These are phyloP conservation scores for Ormyrus nitidulus DNA, from an alignment of 2,888 invertebrate species.

Conservation along the genomic window DNA sequence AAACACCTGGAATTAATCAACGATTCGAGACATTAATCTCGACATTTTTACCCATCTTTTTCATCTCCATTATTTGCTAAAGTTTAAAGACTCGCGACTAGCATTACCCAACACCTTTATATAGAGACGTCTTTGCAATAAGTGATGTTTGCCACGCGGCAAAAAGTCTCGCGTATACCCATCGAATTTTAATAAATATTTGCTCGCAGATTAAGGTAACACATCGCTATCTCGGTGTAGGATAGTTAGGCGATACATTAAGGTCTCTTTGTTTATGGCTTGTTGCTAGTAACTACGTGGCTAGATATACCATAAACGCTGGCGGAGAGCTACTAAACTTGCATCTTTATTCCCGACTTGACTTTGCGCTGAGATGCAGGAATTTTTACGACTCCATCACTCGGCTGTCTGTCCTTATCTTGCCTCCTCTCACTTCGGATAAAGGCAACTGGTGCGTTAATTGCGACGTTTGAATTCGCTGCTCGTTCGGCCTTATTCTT, in stretches of 20 bases:
- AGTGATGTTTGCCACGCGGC: too few relatives aligned
- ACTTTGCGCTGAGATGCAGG: conserved; percentile 6
- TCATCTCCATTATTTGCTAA: too few relatives aligned
- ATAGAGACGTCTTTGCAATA: too few relatives aligned
- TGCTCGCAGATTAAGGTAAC: conserved; percentile 18
- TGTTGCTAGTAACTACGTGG: neutral
- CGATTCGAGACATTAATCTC: too few relatives aligned
- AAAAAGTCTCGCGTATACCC: too few relatives aligned
- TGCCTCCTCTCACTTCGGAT: conserved; percentile 3
- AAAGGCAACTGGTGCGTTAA: conserved; percentile 38
- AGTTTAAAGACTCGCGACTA: too few relatives aligned
- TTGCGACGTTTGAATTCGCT: conserved; percentile 40
- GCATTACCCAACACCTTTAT: too few relatives aligned
- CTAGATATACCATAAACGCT: conserved; percentile 11
- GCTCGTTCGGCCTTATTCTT: conserved; percentile 40
- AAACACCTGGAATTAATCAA: too few relatives aligned
- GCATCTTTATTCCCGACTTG: conserved; percentile 24
- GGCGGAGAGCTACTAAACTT: conserved; percentile 6
- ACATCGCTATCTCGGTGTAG: neutral
- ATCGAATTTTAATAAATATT: too few relatives aligned
- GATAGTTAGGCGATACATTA: neutral
- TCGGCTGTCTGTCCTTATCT: conserved; percentile 36
- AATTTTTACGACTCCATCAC: conserved; percentile 51
- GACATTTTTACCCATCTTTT: too few relatives aligned
- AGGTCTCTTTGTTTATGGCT: conserved; percentile 16